Percentiles rank a stretch among this genome's conserved stretches.
Conservation (phyloP, 2,888 invertebrate species). For the Ceramica pisi region DNA sequence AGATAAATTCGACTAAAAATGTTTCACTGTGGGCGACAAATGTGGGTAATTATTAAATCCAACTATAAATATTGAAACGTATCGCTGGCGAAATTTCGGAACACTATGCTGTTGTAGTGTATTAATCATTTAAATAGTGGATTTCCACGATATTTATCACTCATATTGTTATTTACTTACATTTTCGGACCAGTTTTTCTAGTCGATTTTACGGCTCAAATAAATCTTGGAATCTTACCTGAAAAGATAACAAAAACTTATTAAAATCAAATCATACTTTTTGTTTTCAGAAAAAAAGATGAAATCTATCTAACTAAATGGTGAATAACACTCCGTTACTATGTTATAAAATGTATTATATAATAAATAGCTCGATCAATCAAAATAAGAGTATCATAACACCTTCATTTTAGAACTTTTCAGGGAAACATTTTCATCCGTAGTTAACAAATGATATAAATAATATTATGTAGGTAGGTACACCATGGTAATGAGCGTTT, state of each 20-base stretch:
- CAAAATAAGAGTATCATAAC: conserved; percentile 17
- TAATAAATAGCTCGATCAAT: conserved; percentile 28
- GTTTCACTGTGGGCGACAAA: conserved; percentile 49
- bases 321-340: neutral
- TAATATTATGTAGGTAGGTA: too few species aligned
- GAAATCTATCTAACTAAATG: neutral
- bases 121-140: conserved; percentile 20
- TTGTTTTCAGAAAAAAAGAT: neutral
- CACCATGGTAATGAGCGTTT: too few species aligned
- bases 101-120: conserved; percentile 5
- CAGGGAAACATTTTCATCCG: too few species aligned
- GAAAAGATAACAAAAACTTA: conserved; percentile 57
- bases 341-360: conserved; percentile 17
- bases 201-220: neutral
- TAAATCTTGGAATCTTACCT: conserved; percentile 68
- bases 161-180: conserved; percentile 49
- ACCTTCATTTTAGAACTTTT: conserved; percentile 36
- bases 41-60: conserved; percentile 54
- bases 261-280: conserved; percentile 5
- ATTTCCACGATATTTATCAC: neutral
- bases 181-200: neutral
- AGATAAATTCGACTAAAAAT: conserved; percentile 66
- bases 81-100: conserved; percentile 10
- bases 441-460: too few species aligned
- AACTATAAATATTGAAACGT: conserved; percentile 41